Evolutionary conservation across 2,113 vertebrate species (phyloP).

Genomic region (Sula dactylatra): DNA sequence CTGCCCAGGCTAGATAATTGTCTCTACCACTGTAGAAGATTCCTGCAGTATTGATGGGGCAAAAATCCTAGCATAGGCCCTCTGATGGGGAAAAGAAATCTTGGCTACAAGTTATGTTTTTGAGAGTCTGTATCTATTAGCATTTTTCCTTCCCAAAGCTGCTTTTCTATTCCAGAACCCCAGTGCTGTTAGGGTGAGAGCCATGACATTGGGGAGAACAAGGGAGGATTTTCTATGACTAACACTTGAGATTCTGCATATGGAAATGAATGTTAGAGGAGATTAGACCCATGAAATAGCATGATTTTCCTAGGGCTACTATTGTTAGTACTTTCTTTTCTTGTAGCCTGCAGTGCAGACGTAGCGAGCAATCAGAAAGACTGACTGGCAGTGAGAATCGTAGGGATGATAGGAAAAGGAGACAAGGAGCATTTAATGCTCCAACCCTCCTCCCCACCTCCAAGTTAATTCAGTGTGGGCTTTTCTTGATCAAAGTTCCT

Average conservation of each 20-base stretch:
- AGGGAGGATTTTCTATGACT: background rate
- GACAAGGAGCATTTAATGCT: background rate
- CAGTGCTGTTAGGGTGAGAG: background rate
- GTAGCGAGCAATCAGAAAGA: background rate
- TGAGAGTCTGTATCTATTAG: background rate
- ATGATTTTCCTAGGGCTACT: background rate
- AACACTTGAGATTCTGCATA: background rate
- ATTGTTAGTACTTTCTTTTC: background rate
- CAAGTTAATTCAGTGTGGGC: background rate
- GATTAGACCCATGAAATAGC: background rate
- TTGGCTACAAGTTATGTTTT: background rate
- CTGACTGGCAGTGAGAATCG: background rate
- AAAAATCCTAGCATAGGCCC: background rate
- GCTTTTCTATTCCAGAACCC: background rate
- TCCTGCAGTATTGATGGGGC: background rate
- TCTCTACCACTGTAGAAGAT: background rate
- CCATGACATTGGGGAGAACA: rapidly evolving
- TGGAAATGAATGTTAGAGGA: background rate
- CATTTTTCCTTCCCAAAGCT: background rate
- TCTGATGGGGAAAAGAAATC: background rate
- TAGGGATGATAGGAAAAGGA: background rate
- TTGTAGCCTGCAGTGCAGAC: background rate
- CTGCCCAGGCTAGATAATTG: background rate
- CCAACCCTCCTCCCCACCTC: background rate
- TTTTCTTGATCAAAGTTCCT: constrained; percentile 40